A percentile compares a stretch with the other conserved stretches of the same genome.
Evolutionary conservation across 2,113 vertebrate species (phyloP).

Genomic region (Porphyrio hochstetteri): DNA sequence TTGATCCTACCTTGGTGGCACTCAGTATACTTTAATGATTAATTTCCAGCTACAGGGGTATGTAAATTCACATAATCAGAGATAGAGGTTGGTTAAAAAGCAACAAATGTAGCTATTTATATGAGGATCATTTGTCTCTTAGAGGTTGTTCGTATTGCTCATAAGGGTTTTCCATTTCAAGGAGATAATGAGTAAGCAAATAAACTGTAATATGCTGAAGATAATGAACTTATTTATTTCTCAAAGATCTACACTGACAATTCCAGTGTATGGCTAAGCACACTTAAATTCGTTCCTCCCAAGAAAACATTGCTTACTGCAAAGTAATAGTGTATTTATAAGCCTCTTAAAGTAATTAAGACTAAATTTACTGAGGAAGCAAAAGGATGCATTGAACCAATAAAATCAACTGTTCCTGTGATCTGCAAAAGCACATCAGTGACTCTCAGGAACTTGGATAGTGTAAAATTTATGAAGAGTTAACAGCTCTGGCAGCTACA

Average conservation of each 20-base stretch:
- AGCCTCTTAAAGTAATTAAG: neutral
- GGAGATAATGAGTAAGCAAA: conserved; percentile 8
- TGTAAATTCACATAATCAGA: neutral
- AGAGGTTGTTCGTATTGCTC: neutral
- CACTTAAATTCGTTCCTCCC: neutral
- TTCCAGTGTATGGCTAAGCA: neutral
- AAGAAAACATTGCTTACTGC: neutral
- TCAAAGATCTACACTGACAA: neutral
- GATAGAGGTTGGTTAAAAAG: neutral
- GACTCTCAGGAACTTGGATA: neutral
- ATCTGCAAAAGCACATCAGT: neutral
- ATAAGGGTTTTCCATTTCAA: conserved; percentile 17
- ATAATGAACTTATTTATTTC: neutral
- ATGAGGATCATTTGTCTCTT: neutral
- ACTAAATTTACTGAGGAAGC: neutral
- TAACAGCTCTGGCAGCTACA: neutral
- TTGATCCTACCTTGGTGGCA: neutral
- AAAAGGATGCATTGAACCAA: neutral
- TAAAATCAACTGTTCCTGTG: neutral
- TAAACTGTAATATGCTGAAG: neutral
- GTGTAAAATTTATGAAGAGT: neutral
- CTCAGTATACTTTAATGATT: neutral
- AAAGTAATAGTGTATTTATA: neutral
- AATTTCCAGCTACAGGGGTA: conserved; percentile 3
- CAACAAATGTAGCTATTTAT: neutral